A percentile compares a stretch with the other conserved stretches of the same genome.
These are phyloP conservation scores for Pollenia labialis DNA, from an alignment of 2,888 invertebrate genomes.

Conservation along the genomic window DNA sequence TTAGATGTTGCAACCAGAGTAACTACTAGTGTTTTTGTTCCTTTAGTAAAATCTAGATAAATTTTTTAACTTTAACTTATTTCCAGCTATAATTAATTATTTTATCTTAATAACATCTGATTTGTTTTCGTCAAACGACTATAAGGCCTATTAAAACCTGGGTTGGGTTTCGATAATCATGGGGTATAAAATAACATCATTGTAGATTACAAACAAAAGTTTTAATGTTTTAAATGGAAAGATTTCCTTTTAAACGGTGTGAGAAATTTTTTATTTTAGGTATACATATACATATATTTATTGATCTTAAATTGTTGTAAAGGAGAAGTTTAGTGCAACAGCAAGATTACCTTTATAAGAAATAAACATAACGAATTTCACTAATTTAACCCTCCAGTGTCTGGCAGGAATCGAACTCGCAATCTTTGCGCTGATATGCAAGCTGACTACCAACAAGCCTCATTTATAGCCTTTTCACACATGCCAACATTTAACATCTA, in stretches of 20 bases:
- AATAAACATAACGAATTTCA: too few species aligned
- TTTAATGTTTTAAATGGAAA: slow-evolving; percentile 1
- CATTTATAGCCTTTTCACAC: too few species aligned
- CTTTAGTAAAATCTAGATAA: slow-evolving; percentile 79
- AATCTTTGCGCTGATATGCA: too few species aligned
- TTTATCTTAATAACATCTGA: slow-evolving; percentile 77
- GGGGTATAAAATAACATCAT: neutral
- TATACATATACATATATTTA: neutral
- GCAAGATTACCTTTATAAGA: neutral
- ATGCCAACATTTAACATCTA: too few species aligned
- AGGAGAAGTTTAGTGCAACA: neutral
- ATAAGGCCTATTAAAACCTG: slow-evolving; percentile 50
- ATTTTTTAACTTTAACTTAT: slow-evolving; percentile 77
- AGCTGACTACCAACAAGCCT: too few species aligned
- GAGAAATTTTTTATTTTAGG: neutral
- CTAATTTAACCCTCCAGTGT: too few species aligned
- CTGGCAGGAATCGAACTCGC: too few species aligned
- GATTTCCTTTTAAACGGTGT: slow-evolving; percentile 24
- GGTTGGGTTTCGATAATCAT: slow-evolving; percentile 36
- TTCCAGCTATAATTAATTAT: slow-evolving; percentile 82
- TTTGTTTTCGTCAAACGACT: slow-evolving; percentile 39
- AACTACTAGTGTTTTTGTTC: slow-evolving; percentile 67
- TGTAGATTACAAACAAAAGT: too few species aligned
- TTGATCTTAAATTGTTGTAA: neutral
- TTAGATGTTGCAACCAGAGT: neutral